Evolutionary conservation across 2,113 vertebrate genomes (phyloP).

Genomic region (Herpailurus yagouaroundi): DNA sequence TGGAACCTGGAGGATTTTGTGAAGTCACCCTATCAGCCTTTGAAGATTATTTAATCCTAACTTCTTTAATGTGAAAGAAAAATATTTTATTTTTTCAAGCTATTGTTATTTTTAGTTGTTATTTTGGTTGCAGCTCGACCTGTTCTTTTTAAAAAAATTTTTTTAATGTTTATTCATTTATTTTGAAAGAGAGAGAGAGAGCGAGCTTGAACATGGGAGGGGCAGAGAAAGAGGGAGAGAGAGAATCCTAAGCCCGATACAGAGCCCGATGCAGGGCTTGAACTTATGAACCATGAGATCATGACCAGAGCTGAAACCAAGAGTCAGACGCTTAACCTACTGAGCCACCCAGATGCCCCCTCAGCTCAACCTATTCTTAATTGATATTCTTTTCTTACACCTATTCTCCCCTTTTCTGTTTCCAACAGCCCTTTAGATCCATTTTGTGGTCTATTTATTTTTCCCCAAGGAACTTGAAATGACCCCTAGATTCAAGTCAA

Average conservation of each 20-base stretch:
- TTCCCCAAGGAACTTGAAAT: not conserved
- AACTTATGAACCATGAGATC: too few relatives aligned
- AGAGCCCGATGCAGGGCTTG: too few relatives aligned
- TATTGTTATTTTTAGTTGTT: not conserved
- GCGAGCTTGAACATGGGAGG: too few relatives aligned
- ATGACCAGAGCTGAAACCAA: too few relatives aligned
- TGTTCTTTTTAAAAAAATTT: not conserved
- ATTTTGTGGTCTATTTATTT: not conserved
- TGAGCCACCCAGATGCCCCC: too few relatives aligned
- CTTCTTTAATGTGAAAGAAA: not conserved
- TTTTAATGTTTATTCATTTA: too few relatives aligned
- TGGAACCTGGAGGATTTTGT: not conserved
- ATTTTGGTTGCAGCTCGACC: not conserved
- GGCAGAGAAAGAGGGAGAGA: too few relatives aligned
- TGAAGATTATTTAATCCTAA: not conserved
- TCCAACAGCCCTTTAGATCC: not conserved
- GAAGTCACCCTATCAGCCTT: not conserved
- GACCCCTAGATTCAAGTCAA: not conserved
- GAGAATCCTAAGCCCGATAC: too few relatives aligned
- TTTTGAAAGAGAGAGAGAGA: too few relatives aligned
- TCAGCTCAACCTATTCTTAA: not conserved
- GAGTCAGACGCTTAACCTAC: too few relatives aligned
- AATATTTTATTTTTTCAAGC: slow-evolving; percentile 4
- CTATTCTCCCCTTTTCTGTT: not conserved
- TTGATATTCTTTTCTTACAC: not conserved